These are phyloP conservation scores for Protobothrops mucrosquamatus DNA, from an alignment of 2,113 vertebrate genomes.

Conservation along the genomic window DNA sequence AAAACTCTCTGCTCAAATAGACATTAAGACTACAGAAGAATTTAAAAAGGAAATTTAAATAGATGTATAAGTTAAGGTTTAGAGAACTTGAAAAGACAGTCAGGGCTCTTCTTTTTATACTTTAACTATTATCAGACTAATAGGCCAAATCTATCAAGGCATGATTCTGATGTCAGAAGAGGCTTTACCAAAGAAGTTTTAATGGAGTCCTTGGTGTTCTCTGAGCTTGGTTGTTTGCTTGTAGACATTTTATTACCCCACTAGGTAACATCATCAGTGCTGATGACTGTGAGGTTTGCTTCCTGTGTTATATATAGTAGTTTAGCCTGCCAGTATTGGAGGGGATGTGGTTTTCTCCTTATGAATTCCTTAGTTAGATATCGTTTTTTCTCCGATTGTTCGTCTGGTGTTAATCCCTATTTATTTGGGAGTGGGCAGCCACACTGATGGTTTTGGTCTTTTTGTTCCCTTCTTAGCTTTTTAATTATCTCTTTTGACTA, in stretches of 20 bases:
- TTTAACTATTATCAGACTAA: background rate
- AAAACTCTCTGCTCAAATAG: slow-evolving; percentile 12
- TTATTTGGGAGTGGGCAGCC: background rate
- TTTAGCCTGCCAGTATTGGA: background rate
- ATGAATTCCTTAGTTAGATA: background rate
- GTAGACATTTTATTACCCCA: background rate
- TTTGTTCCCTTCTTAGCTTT: background rate
- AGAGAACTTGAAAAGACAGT: background rate
- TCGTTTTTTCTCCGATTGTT: background rate
- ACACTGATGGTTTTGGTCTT: background rate
- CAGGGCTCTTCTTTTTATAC: background rate
- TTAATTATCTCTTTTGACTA: background rate
- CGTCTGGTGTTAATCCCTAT: background rate
- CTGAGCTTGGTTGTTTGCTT: background rate
- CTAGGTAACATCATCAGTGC: background rate
- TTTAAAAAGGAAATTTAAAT: background rate
- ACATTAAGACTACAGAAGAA: background rate
- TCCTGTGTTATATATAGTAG: background rate
- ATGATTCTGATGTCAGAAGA: background rate
- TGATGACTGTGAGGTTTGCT: background rate
- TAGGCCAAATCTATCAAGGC: background rate
- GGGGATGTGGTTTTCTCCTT: background rate
- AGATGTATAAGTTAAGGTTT: background rate
- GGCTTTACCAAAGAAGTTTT: background rate
- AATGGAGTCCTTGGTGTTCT: background rate